Evolutionary conservation across 2,113 vertebrate species (phyloP).

Genomic region (Chaetura pelagica): DNA sequence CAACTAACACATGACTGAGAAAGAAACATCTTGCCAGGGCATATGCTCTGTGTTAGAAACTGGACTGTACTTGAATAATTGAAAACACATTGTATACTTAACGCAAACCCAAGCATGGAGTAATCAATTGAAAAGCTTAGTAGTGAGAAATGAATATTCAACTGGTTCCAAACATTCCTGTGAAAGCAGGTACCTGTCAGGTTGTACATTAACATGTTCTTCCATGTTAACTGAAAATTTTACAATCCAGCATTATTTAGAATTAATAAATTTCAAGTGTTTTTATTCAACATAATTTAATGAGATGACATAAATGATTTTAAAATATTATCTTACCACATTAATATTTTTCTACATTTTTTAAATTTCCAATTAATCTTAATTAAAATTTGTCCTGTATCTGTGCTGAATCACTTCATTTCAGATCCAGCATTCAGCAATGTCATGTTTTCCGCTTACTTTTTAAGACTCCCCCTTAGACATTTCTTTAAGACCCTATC

Average conservation of each 20-base stretch:
- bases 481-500: neutral
- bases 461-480: neutral
- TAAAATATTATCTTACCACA: neutral
- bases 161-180: neutral
- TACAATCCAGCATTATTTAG: neutral
- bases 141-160: neutral
- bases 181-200: constrained; percentile 19
- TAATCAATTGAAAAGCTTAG: neutral
- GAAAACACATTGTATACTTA: constrained; percentile 39
- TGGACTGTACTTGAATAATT: constrained; percentile 6
- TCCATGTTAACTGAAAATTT: neutral
- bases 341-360: neutral
- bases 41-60: constrained; percentile 13
- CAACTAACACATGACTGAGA: constrained; percentile 6
- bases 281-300: neutral
- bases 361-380: no score
- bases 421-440: neutral
- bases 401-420: neutral
- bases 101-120: neutral
- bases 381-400: neutral
- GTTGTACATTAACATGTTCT: neutral
- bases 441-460: neutral
- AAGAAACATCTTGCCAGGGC: neutral
- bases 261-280: neutral
- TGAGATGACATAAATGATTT: neutral